Evolutionary conservation across 2,113 vertebrate genomes (phyloP).

Genomic region (Gallinago undulata): DNA sequence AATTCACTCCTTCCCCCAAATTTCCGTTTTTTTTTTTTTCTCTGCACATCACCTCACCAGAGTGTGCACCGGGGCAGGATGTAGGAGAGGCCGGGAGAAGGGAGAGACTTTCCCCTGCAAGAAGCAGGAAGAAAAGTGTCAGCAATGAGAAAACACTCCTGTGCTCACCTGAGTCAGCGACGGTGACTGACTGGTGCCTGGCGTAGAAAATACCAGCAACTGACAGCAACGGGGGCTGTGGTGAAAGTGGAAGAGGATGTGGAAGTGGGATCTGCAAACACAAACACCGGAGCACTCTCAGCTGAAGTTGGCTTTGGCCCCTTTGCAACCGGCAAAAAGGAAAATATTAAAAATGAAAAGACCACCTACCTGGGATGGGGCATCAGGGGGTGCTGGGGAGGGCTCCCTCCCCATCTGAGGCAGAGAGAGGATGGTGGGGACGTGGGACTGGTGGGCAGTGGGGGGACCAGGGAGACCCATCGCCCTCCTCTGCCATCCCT

Average conservation of each 20-base stretch:
- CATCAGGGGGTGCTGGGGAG: neutral
- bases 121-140: neutral
- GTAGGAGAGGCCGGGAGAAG: neutral
- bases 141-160: neutral
- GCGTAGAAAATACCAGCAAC: neutral
- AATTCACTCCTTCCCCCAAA: neutral
- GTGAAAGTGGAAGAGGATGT: neutral
- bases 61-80: neutral
- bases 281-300: neutral
- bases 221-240: neutral
- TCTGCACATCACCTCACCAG: neutral
- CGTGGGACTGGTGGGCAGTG: neutral
- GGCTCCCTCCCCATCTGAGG: neutral
- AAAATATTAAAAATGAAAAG: neutral
- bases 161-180: neutral
- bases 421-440: neutral
- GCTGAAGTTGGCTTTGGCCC: neutral
- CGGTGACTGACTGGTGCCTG: accelerated
- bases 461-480: neutral
- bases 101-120: neutral
- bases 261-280: neutral
- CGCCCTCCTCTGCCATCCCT: neutral
- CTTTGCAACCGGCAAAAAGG: neutral
- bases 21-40: neutral
- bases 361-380: neutral